phyloP scores from a whole-genome alignment of 1,140 invertebrate genomes.

The Amyelois transitella region DNA sequence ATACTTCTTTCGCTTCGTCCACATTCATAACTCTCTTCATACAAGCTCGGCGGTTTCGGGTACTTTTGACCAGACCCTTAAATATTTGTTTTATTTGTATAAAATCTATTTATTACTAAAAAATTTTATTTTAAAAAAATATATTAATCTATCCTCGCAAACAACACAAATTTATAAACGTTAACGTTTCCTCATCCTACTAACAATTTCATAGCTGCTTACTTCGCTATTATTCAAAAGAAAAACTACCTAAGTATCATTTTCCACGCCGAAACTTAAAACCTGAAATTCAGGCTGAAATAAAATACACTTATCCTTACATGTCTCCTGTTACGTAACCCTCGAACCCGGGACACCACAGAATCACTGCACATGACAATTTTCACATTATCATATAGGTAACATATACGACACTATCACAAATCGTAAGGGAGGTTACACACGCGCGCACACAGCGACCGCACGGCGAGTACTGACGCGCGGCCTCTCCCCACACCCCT shows the following conservation, averaged over 20 bases:
- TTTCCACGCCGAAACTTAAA: neutral
- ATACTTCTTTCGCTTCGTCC: no score
- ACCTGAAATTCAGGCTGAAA: neutral
- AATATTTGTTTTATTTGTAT: no score
- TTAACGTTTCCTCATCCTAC: no score
- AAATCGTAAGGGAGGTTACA: neutral
- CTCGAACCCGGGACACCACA: slow-evolving; percentile 5
- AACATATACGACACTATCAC: neutral
- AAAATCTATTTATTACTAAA: no score
- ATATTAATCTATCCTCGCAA: no score
- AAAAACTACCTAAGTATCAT: neutral
- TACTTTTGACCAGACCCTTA: no score
- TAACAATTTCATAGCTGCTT: neutral
- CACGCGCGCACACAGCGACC: slow-evolving; percentile 5
- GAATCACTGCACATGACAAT: slow-evolving; percentile 23
- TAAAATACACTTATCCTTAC: neutral
- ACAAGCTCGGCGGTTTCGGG: no score
- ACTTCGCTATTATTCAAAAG: neutral
- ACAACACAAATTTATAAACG: no score
- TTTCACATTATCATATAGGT: slow-evolving; percentile 12
- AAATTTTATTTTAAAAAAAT: no score
- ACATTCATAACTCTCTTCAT: no score
- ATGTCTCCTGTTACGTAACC: neutral
- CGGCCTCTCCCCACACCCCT: slow-evolving; percentile 3
- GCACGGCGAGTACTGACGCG: slow-evolving; percentile 16